These are phyloP conservation scores for Ptyas mucosa DNA, from an alignment of 2,113 vertebrate species.

Conservation along the genomic window DNA sequence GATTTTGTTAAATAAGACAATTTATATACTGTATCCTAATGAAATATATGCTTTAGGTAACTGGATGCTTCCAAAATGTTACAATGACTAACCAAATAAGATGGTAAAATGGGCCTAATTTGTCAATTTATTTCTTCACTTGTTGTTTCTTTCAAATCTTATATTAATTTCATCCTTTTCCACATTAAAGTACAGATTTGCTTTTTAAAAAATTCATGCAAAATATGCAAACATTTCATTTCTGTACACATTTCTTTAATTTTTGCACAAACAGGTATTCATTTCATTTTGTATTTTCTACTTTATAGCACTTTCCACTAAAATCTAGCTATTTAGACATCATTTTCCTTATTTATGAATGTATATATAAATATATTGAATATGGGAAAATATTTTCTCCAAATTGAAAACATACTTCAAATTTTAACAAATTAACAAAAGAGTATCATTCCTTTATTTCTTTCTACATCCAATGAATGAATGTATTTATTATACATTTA, in stretches of 20 bases:
- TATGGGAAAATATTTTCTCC: too few species aligned
- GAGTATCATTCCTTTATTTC: too few species aligned
- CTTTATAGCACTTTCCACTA: neutral
- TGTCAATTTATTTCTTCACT: neutral
- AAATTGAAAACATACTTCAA: neutral
- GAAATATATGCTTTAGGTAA: neutral
- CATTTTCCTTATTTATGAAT: neutral
- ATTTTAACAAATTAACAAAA: neutral
- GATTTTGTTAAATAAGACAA: neutral
- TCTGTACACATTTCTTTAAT: neutral
- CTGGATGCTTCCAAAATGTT: neutral
- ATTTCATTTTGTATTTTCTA: neutral
- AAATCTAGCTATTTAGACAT: neutral
- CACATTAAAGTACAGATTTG: neutral
- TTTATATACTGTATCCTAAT: neutral
- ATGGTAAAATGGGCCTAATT: neutral
- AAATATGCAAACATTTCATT: neutral
- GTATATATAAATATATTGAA: neutral
- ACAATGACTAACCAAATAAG: neutral
- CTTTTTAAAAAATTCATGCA: neutral
- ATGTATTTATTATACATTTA: too few species aligned
- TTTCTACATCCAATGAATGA: too few species aligned
- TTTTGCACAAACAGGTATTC: neutral
- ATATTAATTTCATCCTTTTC: neutral
- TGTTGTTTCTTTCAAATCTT: neutral